Evolutionary conservation across 2,797 vertebrate species (phyloP), one percentile per base, ranked within the genome.

Genomic region (Arrhamphus sclerolepis): DNA sequence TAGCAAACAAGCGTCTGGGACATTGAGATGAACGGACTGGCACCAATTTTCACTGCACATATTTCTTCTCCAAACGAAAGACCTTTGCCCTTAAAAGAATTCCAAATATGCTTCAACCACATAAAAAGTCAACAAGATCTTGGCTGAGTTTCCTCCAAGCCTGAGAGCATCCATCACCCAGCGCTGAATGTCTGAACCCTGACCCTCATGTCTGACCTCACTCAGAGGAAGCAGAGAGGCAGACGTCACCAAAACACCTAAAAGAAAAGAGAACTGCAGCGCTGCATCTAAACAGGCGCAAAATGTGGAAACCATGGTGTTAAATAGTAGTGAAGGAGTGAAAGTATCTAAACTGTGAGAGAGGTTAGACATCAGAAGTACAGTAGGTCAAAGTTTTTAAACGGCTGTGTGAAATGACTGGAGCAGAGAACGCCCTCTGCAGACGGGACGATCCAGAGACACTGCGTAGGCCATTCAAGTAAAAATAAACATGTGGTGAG

Each of bases 381-480:
- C 38, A 42, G 51, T 41, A 38, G 67, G 40, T 60, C 59, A 65
- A 39, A 63, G n/a, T n/a, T 63, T 60, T 62, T 70, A 60, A 64
- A 42, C 17, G 4, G 20, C 18, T 49, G 21, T 64, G 46, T 50
- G 10, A 21, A 57, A 41, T 64, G 9, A 62, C 39, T 3, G 0
- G 21, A 64, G n/a, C 6, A 44, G 44, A 62, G 40, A 20, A 39
- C 17, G 0, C 11, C 42, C 40, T 48, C 14, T 61, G 6, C 14
- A 52, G 24, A 13, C 31, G 51, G 28, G 39, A 28, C 46, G 62
- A 49, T 59, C 24, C 9, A 70, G 77, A 70, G 87, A 89, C 80
- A 86, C 84, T 87, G 83, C 82, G 56, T 22, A 67, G 80, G 82
- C 80, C 46, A 75, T 84, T 87, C 75, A 87, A 86, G 83, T 82